phyloP scores from a whole-genome alignment of 2,888 invertebrate genomes.

The Thymelicus sylvestris region DNA sequence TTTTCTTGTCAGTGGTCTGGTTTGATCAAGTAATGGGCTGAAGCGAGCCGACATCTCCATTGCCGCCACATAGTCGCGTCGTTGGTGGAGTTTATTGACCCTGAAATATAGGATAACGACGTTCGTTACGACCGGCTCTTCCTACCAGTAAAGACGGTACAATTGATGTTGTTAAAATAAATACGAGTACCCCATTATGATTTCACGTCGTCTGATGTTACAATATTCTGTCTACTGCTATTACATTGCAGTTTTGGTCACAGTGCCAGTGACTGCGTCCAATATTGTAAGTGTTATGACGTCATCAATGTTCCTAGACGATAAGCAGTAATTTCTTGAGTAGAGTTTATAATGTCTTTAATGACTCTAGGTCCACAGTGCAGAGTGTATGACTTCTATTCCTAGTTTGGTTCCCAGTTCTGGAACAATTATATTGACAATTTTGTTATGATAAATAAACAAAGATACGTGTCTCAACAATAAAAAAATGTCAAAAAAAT shows the following conservation, averaged over 20 bases:
- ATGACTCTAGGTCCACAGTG: no score
- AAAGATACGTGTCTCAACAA: no score
- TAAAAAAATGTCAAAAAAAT: no score
- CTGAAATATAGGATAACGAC: constrained; percentile 78
- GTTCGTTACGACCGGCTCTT: constrained; percentile 67
- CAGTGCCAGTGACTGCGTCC: no score
- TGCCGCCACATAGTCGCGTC: constrained; percentile 65
- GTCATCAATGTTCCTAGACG: no score
- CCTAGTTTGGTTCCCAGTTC: no score
- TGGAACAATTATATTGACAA: no score
- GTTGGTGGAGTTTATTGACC: constrained; percentile 73
- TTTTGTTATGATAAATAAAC: no score
- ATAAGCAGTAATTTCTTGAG: no score
- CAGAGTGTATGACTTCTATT: no score
- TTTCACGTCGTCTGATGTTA: constrained; percentile 45
- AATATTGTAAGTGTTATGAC: no score
- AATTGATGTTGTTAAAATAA: constrained; percentile 68
- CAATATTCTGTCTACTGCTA: not conserved
- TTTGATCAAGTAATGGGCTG: constrained; percentile 62
- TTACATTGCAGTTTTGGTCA: not conserved
- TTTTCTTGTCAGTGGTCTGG: constrained; percentile 47
- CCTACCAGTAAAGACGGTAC: constrained; percentile 62
- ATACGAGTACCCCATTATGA: constrained; percentile 53
- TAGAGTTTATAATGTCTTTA: no score
- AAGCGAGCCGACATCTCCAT: constrained; percentile 57